Percentiles rank a stretch among this genome's conserved stretches.
phyloP scores from a whole-genome alignment of 2,888 invertebrate genomes.

The Octodonta nipae region DNA sequence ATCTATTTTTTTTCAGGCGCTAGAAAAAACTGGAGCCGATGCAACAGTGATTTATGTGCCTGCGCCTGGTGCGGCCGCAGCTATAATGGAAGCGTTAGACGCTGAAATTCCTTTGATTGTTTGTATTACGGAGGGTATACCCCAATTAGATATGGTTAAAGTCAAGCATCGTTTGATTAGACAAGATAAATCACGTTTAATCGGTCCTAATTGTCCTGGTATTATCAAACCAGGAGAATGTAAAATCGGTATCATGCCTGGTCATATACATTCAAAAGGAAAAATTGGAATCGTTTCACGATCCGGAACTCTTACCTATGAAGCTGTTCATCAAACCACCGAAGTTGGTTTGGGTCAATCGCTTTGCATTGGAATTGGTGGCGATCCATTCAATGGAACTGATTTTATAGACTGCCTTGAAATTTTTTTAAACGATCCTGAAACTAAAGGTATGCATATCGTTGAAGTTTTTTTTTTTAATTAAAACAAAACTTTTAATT shows the following conservation, averaged over 20 bases:
- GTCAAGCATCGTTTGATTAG: conserved; percentile 81
- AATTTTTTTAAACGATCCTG: conserved; percentile 83
- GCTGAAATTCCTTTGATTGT: conserved; percentile 93
- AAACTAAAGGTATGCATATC: conserved; percentile 92
- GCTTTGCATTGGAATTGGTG: conserved; percentile 95
- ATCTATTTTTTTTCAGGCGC: conserved; percentile 56
- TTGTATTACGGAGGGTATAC: conserved; percentile 97
- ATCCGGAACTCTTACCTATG: conserved; percentile 88
- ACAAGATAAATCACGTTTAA: conserved; percentile 82
- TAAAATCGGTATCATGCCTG: conserved; percentile 99
- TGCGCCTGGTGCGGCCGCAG: conserved; percentile 79
- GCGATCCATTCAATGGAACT: conserved; percentile 99
- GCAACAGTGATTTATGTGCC: conserved; percentile 96
- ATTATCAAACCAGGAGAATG: conserved; percentile 92
- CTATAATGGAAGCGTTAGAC: conserved; percentile 86
- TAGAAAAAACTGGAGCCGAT: conserved; percentile 71
- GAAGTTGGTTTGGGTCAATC: conserved; percentile 86
- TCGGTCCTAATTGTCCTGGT: conserved; percentile 98
- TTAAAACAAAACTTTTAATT: no score
- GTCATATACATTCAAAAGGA: conserved; percentile 88
- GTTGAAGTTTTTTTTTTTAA: no score
- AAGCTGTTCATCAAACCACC: conserved; percentile 97
- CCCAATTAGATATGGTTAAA: conserved; percentile 97
- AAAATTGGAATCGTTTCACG: conserved; percentile 62
- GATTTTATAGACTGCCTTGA: conserved; percentile 98